phyloP scores from a whole-genome alignment of 2,888 invertebrate genomes.

The Drosophila melanocephala region DNA sequence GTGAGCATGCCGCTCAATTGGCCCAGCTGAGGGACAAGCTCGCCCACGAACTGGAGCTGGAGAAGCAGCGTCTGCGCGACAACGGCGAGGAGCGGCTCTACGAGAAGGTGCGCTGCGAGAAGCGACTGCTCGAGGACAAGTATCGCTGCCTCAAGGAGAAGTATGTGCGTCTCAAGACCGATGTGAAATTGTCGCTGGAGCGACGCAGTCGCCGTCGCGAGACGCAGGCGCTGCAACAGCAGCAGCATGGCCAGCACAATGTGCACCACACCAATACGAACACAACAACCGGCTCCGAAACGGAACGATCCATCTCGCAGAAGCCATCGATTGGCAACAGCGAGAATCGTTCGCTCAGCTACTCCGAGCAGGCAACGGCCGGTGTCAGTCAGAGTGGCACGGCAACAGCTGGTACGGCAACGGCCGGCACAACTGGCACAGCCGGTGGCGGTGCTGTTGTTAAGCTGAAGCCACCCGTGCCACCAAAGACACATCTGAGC shows the following conservation, averaged over 20 bases:
- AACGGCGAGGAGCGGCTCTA: slow-evolving; percentile 86
- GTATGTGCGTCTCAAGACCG: slow-evolving; percentile 91
- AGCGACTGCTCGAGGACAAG: slow-evolving; percentile 91
- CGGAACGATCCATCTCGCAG: slow-evolving; percentile 91
- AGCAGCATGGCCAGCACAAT: slow-evolving; percentile 68
- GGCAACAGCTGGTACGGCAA: slow-evolving; percentile 5
- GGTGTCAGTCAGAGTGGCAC: slow-evolving; percentile 17
- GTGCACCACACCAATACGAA: slow-evolving; percentile 86
- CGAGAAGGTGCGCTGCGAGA: slow-evolving; percentile 90
- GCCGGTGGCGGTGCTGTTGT: slow-evolving; percentile 34
- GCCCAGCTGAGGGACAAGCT: slow-evolving; percentile 88
- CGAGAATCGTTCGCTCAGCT: slow-evolving; percentile 82
- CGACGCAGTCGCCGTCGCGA: slow-evolving; percentile 89
- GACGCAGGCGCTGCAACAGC: slow-evolving; percentile 85
- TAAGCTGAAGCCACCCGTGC: slow-evolving; percentile 77
- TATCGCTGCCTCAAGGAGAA: slow-evolving; percentile 93
- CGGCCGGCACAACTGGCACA: background rate
- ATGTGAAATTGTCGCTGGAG: slow-evolving; percentile 92
- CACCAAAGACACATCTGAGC: slow-evolving; percentile 80
- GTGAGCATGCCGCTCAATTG: slow-evolving; percentile 89
- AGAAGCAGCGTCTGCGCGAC: slow-evolving; percentile 85
- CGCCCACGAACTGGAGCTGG: slow-evolving; percentile 87
- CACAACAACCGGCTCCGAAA: slow-evolving; percentile 91
- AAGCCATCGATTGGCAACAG: slow-evolving; percentile 87
- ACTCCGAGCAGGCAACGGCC: slow-evolving; percentile 73